These are phyloP conservation scores for Aphaenogaster floridana DNA, from an alignment of 1,140 invertebrate genomes.

Conservation along the genomic window DNA sequence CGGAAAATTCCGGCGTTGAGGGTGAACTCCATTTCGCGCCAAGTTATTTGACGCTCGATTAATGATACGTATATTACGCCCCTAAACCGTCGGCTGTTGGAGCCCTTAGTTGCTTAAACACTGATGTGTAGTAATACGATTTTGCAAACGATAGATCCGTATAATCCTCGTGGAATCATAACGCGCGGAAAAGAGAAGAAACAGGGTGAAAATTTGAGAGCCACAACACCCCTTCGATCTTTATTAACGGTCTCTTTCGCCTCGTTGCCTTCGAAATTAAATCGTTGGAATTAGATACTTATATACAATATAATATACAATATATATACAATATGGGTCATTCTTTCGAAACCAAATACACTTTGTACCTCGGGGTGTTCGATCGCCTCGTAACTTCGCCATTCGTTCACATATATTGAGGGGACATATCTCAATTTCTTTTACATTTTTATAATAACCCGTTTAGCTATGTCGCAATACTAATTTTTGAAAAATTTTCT, in stretches of 20 bases:
- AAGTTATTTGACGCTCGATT: conserved; percentile 79
- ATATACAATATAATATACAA: too few species aligned
- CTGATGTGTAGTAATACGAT: conserved; percentile 73
- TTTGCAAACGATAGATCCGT: conserved; percentile 76
- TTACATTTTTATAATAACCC: too few species aligned
- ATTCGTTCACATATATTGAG: too few species aligned
- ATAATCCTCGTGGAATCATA: conserved; percentile 73
- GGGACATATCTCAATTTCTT: too few species aligned
- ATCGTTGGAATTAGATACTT: conserved; percentile 1
- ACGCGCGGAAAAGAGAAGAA: conserved; percentile 60
- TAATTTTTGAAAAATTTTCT: too few species aligned
- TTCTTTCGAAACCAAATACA: too few species aligned
- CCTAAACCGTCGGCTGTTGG: conserved; percentile 68
- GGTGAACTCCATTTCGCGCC: conserved; percentile 70
- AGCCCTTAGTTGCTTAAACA: conserved; percentile 74
- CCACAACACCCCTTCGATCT: conserved; percentile 61
- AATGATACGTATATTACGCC: conserved; percentile 75
- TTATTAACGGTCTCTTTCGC: conserved; percentile 17
- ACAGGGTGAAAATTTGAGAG: conserved; percentile 67
- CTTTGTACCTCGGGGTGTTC: too few species aligned
- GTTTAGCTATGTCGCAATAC: too few species aligned
- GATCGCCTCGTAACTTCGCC: too few species aligned
- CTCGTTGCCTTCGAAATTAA: conserved; percentile 25
- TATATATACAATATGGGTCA: too few species aligned
- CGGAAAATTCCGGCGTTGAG: conserved; percentile 72